Evolutionary conservation across 2,888 invertebrate genomes (phyloP), one percentile per base, ranked within the genome.

Genomic region (Mactromeris polynyma): DNA sequence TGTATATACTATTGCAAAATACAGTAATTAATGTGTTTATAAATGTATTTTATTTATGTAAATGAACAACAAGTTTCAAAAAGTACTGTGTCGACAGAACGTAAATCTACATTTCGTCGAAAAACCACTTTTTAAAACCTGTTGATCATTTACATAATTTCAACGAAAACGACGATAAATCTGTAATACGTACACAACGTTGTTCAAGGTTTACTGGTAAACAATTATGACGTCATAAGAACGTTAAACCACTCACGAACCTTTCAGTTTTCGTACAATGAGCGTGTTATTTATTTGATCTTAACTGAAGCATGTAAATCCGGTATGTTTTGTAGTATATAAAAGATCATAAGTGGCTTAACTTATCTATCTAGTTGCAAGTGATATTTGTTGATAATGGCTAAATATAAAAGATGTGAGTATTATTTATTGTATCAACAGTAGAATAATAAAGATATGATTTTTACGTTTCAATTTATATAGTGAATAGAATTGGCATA

Each of bases 261-360:
- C 4, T 33, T 17, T 73, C 2, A 33, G 26, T n/a, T 58, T n/a
- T 58, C n/a, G 21, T n/a, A 58, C 7, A 54, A 3, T 42, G 11
- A 42, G 11, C 11, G 11, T 46, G 17, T 17, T 1, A 58, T 58
- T 58, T 7, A n/a, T 58, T 58, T 33, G 31, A 36, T 73, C 33
- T 73, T 1, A 36, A 73, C 36, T 36, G 73, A 33, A 73, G 73
- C 73, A 73, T 73, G 73, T 73, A 73, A 73, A 73, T 73, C 73
- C 36, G 19, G 73, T 73, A 73, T 73, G 4, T 3, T 3, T 33
- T 58, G 1, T 7, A 26, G 33, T 73, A 73, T 73, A 73, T 73
- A 73, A 73, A 36, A 36, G 11, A 17, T 36, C n/a, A 36, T 4
- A 33, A 36, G 73, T 17, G 17, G 11, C 26, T 73, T 19, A 17